A percentile compares a stretch with the other conserved stretches of the same genome.
These are phyloP conservation scores for Salvelinus fontinalis DNA, from an alignment of 2,113 vertebrate species.

Conservation along the genomic window DNA sequence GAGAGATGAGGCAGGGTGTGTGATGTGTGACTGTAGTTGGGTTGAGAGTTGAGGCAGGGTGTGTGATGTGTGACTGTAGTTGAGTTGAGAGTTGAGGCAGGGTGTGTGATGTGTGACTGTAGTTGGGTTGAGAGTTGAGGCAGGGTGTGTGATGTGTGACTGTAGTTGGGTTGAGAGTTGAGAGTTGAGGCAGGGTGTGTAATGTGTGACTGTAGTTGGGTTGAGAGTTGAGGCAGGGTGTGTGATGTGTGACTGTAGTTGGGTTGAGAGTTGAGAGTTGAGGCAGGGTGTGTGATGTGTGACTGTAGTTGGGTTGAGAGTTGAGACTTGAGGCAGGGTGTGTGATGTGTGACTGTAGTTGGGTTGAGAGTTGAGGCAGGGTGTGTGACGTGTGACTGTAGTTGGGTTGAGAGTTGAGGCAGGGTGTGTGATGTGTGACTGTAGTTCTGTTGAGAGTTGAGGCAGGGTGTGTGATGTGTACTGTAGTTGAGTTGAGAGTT, in stretches of 20 bases:
- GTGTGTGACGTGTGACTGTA: constrained; percentile 36
- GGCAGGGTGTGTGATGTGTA: constrained; percentile 15
- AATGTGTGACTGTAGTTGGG: constrained; percentile 23
- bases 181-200: constrained; percentile 46
- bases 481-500: constrained; percentile 40
- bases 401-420: background rate
- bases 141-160: constrained; percentile 5
- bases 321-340: constrained; percentile 9
- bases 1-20: no score
- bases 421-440: background rate
- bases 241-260: constrained; percentile 29
- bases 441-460: constrained; percentile 2
- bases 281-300: background rate
- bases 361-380: constrained; percentile 47
- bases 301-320: background rate
- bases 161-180: constrained; percentile 41
- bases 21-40: no score
- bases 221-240: constrained; percentile 32
- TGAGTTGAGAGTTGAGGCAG: no score
- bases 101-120: background rate
- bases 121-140: constrained; percentile 12
- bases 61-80: no score
- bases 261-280: no score
- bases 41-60: no score
- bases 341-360: constrained; percentile 5